phyloP scores from a whole-genome alignment of 92 coral and sea anemone genomes.

The Paramuricea clavata region DNA sequence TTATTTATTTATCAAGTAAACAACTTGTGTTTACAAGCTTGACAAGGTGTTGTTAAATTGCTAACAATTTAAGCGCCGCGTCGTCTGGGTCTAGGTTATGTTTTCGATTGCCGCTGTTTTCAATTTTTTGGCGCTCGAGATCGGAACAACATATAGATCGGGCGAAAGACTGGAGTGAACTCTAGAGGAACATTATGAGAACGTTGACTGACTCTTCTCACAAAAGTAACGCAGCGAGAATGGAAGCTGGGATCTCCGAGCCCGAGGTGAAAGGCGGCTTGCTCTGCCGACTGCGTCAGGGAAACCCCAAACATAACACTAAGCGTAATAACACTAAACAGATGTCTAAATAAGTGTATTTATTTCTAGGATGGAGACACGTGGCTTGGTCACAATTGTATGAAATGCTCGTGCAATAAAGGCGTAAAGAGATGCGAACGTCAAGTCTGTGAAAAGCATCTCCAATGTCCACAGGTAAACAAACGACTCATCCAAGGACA shows the following conservation, averaged over 20 bases:
- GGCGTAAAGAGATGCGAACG: conserved; percentile 66
- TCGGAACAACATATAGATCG: too few relatives aligned
- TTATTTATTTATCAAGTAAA: conserved; percentile 11
- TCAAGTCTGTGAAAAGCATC: conserved; percentile 66
- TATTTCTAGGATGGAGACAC: conserved; percentile 73
- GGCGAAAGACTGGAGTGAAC: too few relatives aligned
- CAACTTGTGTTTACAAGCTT: conserved; percentile 10
- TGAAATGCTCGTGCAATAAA: conserved; percentile 72
- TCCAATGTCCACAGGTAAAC: conserved; percentile 73
- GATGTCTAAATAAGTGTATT: too few relatives aligned
- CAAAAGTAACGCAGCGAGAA: too few relatives aligned
- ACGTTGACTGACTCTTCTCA: too few relatives aligned
- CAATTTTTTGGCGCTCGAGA: not conserved
- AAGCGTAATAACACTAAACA: too few relatives aligned
- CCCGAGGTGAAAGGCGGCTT: too few relatives aligned
- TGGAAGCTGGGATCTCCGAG: too few relatives aligned
- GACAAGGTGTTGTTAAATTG: conserved; percentile 16
- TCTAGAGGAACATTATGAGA: too few relatives aligned
- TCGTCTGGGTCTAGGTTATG: not conserved
- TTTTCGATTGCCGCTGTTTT: not conserved
- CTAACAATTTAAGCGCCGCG: not conserved
- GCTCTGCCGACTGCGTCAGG: too few relatives aligned
- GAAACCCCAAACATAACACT: too few relatives aligned
- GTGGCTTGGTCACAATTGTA: conserved; percentile 84
- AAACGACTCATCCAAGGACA: too few relatives aligned